Base-by-base conservation (phyloP, 2,888 invertebrate genomes). In the Polymixis lichenea region DNA sequence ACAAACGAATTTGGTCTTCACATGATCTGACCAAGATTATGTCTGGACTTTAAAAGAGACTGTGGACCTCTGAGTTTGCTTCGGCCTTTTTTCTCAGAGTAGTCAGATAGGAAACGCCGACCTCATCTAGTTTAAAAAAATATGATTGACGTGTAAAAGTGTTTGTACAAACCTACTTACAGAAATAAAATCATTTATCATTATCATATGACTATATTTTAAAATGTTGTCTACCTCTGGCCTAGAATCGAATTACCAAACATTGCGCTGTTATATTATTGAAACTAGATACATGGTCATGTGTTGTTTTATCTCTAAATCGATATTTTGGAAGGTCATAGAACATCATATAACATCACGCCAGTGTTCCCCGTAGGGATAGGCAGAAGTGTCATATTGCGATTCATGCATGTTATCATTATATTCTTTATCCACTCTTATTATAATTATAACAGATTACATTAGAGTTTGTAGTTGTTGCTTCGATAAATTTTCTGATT, bases 281-380 rank as follows among this genome's bases (percentile, higher is more conserved):
- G 83, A 19, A 83, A 83, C 46, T 17, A 13, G 13, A 83, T 56
- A 51, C 28, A 17, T 0, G 15, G 83, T 74, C 65, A 82, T 78
- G 71, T 82, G 82, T 43, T 55, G 1, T 11, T 25, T 64, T 77
- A 82, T 82, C 67, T 64, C 0, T 22, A 1, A 19, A 32, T 19
- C 32, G 22, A 60, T 73, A 53, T 77, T 82, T 70, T 71, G 62
- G 71, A 71, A 80, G 80, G 80, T 76, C 71, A 65, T 72, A 58
- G 53, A 71, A 78, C 56, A 67, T 25, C 32, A 43, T 1, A 5
- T 19, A n/a, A 32, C 8, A 17, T 46, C 53, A 17, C 43, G 62
- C 11, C 3, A 53, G 19, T 32, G 5, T 8, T 7, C 38, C 11
- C 19, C 15, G 9, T 15, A 51, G 51, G 17, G 49, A 17, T 17